These are phyloP conservation scores for Wasmannia auropunctata DNA, from an alignment of 1,140 invertebrate species.

Conservation along the genomic window DNA sequence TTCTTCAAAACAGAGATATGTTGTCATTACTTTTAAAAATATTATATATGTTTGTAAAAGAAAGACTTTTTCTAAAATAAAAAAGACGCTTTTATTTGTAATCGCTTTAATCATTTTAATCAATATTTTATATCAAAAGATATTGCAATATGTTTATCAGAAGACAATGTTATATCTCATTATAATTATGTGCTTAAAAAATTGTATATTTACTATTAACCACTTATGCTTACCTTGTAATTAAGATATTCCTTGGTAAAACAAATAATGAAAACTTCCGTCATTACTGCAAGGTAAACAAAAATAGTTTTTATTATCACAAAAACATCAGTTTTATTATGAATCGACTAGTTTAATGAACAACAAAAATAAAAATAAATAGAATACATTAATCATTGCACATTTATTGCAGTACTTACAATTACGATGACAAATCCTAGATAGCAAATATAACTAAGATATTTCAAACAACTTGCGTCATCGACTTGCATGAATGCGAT, in stretches of 20 bases:
- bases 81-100: too few relatives aligned
- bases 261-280: slow-evolving; percentile 47
- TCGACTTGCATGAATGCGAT: slow-evolving; percentile 18
- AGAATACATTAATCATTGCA: not conserved
- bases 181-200: not conserved
- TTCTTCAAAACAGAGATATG: too few relatives aligned
- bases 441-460: slow-evolving; percentile 30
- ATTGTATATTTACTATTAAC: not conserved
- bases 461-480: slow-evolving; percentile 34
- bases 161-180: not conserved
- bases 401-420: not conserved
- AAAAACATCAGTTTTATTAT: not conserved
- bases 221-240: slow-evolving; percentile 13
- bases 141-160: not conserved
- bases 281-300: not conserved
- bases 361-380: not conserved
- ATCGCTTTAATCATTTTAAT: too few relatives aligned
- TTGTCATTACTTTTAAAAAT: too few relatives aligned
- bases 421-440: slow-evolving; percentile 27
- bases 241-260: slow-evolving; percentile 52
- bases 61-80: too few relatives aligned
- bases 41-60: too few relatives aligned
- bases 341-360: not conserved
- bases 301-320: not conserved
- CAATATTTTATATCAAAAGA: too few relatives aligned